phyloP scores from a whole-genome alignment of 2,797 vertebrate genomes.

The Epinephelus awoara region DNA sequence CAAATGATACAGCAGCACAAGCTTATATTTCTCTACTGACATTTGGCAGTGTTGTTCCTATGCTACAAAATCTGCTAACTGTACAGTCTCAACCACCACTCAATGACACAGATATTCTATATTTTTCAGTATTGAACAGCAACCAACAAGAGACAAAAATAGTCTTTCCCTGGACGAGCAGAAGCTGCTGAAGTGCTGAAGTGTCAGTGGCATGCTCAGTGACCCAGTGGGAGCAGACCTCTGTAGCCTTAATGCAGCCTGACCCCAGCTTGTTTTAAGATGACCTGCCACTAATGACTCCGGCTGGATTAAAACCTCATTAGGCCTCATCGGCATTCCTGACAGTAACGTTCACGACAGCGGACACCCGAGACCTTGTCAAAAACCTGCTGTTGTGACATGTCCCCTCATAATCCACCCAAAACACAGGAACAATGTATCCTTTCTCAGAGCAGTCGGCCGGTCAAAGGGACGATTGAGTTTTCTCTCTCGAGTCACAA shows the following conservation, averaged over 20 bases:
- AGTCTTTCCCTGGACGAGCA: neutral
- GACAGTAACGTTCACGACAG: slow-evolving; percentile 83
- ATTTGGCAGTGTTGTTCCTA: too few species aligned
- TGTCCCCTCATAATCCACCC: slow-evolving; percentile 79
- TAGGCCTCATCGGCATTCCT: slow-evolving; percentile 87
- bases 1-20: neutral
- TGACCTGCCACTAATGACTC: slow-evolving; percentile 80
- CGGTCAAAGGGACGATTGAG: slow-evolving; percentile 64
- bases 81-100: neutral
- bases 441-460: slow-evolving; percentile 53
- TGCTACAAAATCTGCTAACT: too few species aligned
- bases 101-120: neutral
- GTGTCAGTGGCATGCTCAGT: slow-evolving; percentile 59
- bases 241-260: slow-evolving; percentile 60
- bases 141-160: slow-evolving; percentile 1
- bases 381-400: slow-evolving; percentile 88
- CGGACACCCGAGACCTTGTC: slow-evolving; percentile 80
- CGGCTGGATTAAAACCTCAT: slow-evolving; percentile 81
- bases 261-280: slow-evolving; percentile 76
- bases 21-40: neutral
- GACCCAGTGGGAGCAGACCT: slow-evolving; percentile 65
- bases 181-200: slow-evolving; percentile 40
- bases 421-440: slow-evolving; percentile 77
- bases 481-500: slow-evolving; percentile 71
- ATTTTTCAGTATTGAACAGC: neutral